Evolutionary conservation across 2,113 vertebrate species (phyloP).

Genomic region (Oenanthe oenanthe): DNA sequence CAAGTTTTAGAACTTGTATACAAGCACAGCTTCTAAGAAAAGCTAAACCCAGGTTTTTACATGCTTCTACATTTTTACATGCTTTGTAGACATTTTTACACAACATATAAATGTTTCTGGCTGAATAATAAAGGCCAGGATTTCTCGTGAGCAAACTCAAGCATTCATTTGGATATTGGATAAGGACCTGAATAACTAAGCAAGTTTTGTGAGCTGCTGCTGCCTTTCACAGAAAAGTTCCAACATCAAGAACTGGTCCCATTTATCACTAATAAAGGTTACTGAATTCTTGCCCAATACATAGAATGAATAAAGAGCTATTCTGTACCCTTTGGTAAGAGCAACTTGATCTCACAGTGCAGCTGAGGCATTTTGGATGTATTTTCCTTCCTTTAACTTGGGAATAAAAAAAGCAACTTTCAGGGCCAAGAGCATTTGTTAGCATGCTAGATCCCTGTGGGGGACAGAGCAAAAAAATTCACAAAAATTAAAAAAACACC

Average conservation of each 20-base stretch:
- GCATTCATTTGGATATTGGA: background rate
- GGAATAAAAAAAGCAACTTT: background rate
- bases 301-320: background rate
- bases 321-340: background rate
- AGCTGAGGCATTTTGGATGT: background rate
- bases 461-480: fast-evolving
- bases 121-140: background rate
- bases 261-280: background rate
- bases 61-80: background rate
- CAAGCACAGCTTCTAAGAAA: background rate
- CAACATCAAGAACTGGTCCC: background rate
- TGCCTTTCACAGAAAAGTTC: background rate
- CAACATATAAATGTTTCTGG: background rate
- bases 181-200: background rate
- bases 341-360: background rate
- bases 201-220: background rate
- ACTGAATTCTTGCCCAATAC: background rate
- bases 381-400: background rate
- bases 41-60: background rate
- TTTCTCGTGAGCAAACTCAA: background rate
- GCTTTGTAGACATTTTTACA: background rate
- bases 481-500: background rate
- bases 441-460: background rate
- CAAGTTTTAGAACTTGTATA: background rate
- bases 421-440: background rate